A percentile compares a stretch with the other conserved stretches of the same genome.
Conservation (phyloP, 2,113 vertebrate genomes). For the Ploceus nigricollis region DNA sequence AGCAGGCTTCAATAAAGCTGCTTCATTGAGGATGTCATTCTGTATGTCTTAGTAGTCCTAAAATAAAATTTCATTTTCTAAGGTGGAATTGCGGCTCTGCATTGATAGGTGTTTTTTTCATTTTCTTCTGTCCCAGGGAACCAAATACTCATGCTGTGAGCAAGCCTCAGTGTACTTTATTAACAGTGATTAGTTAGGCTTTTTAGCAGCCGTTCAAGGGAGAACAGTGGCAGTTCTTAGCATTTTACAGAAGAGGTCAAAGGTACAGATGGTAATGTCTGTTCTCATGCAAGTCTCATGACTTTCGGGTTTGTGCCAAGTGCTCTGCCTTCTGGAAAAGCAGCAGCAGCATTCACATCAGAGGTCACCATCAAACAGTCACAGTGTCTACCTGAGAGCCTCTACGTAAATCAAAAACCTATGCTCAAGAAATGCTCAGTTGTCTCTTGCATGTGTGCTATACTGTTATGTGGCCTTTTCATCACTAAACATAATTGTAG, state of each 20-base stretch:
- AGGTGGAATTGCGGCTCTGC: background rate
- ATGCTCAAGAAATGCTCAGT: background rate
- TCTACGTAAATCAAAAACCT: background rate
- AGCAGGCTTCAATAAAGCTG: background rate
- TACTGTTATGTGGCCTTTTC: background rate
- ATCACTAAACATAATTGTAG: background rate
- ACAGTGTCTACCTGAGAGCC: background rate
- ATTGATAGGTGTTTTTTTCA: background rate
- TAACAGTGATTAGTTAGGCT: slow-evolving; percentile 8
- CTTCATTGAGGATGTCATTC: background rate
- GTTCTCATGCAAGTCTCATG: slow-evolving; percentile 32
- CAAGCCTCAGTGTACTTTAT: background rate
- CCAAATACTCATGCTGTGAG: background rate
- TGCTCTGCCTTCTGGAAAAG: background rate
- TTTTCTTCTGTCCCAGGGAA: background rate
- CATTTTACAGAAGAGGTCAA: background rate
- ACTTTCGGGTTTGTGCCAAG: background rate
- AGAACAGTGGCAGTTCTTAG: background rate
- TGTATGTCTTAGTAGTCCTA: background rate
- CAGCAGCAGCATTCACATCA: background rate
- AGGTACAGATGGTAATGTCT: background rate
- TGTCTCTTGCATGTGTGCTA: background rate
- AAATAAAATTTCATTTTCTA: background rate
- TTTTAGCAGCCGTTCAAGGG: background rate
- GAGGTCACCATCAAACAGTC: background rate